These are phyloP conservation scores for Blennius ocellaris DNA, from an alignment of 2,113 vertebrate genomes.

Conservation along the genomic window DNA sequence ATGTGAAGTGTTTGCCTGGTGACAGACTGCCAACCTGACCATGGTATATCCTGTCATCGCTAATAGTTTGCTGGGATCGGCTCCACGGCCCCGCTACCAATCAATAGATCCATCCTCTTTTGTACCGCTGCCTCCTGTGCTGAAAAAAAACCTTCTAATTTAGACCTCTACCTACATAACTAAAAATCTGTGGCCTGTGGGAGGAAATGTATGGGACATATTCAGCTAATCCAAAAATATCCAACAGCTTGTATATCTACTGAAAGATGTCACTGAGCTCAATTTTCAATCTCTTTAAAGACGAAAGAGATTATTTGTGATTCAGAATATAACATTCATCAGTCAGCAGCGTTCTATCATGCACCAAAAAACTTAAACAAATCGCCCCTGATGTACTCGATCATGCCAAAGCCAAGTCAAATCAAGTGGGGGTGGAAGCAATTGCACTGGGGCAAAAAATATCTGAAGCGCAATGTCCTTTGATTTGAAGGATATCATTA, in stretches of 20 bases:
- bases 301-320: conserved; percentile 46
- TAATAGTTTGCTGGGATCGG: too few species aligned
- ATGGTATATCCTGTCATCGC: too few species aligned
- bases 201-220: background rate
- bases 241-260: background rate
- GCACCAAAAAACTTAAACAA: conserved; percentile 22
- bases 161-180: background rate
- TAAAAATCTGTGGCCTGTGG: background rate
- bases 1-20: too few species aligned
- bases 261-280: too few species aligned
- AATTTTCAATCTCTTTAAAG: background rate
- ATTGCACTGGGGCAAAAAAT: background rate
- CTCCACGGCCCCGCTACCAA: too few species aligned
- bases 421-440: conserved; percentile 7
- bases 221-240: background rate
- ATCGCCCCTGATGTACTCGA: conserved; percentile 28
- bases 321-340: conserved; percentile 44
- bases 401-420: conserved; percentile 26
- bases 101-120: too few species aligned
- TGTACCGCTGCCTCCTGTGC: too few species aligned
- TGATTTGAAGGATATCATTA: conserved; percentile 24
- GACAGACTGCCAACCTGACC: too few species aligned
- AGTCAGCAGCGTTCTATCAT: conserved; percentile 20
- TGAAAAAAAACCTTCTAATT: too few species aligned
- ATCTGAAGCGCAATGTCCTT: conserved; percentile 8